phyloP scores from a whole-genome alignment of 2,113 vertebrate species.

The Melanotaenia duboulayi region DNA sequence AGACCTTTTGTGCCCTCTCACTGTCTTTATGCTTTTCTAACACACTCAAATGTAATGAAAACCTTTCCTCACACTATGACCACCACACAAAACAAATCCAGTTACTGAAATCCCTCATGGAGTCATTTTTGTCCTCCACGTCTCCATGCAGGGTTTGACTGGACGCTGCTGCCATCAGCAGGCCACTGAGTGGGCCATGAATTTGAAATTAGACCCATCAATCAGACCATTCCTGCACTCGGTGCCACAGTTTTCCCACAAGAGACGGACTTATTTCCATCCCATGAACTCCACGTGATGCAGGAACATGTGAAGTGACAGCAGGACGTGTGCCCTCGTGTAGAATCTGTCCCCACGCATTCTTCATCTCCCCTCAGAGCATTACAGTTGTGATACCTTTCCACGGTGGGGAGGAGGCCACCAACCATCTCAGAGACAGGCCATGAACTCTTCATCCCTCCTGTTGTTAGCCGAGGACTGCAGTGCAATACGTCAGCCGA shows the following conservation, averaged over 20 bases:
- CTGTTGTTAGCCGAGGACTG: conserved; percentile 9
- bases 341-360: conserved; percentile 5
- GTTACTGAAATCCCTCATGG: conserved; percentile 2
- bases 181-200: neutral
- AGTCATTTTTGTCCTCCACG: conserved; percentile 63
- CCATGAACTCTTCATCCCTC: conserved; percentile 38
- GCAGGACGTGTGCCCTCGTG: conserved; percentile 14
- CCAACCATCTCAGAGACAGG: conserved; percentile 15
- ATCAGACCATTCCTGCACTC: neutral
- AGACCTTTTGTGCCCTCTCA: neutral
- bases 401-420: neutral
- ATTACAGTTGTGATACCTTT: conserved; percentile 43
- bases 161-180: conserved; percentile 55
- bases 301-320: conserved; percentile 29
- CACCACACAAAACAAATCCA: conserved; percentile 15
- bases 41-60: neutral
- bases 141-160: neutral
- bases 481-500: conserved; percentile 26
- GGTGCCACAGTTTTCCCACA: neutral
- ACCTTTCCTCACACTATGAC: neutral
- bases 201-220: conserved; percentile 12
- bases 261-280: conserved; percentile 15
- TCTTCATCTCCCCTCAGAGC: conserved; percentile 38
- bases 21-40: neutral
- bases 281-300: neutral